Evolutionary conservation across 2,113 vertebrate species (phyloP).

Genomic region (Onychorhynchus coronatus): DNA sequence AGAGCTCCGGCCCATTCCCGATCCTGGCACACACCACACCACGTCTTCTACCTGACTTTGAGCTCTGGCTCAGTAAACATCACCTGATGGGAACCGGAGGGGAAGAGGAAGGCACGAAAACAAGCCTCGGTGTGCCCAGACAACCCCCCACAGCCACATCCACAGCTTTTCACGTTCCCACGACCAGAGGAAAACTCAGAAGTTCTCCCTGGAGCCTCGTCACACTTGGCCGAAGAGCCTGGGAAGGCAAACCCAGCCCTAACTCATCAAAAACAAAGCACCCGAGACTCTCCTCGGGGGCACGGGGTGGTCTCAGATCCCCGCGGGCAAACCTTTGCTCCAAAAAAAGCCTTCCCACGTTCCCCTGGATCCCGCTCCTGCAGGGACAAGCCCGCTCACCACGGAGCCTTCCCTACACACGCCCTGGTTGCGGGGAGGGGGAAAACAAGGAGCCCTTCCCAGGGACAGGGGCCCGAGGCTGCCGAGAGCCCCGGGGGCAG

Average conservation of each 20-base stretch:
- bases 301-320: not conserved
- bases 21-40: not conserved
- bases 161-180: not conserved
- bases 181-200: rapidly evolving
- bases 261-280: rapidly evolving
- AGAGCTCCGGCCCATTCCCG: not conserved
- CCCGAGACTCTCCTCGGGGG: not conserved
- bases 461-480: rapidly evolving
- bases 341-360: not conserved
- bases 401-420: rapidly evolving
- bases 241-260: not conserved
- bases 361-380: not conserved
- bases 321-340: not conserved
- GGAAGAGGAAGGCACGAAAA: not conserved
- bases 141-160: not conserved
- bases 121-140: not conserved
- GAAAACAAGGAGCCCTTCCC: not conserved
- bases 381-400: not conserved
- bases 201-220: not conserved
- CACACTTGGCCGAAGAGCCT: not conserved
- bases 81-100: not conserved
- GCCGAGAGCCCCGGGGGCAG: not conserved
- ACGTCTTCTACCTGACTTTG: not conserved
- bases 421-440: not conserved
- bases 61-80: not conserved